These are phyloP conservation scores for Drosophila baimaii DNA, from an alignment of 1,140 invertebrate genomes.

Conservation along the genomic window DNA sequence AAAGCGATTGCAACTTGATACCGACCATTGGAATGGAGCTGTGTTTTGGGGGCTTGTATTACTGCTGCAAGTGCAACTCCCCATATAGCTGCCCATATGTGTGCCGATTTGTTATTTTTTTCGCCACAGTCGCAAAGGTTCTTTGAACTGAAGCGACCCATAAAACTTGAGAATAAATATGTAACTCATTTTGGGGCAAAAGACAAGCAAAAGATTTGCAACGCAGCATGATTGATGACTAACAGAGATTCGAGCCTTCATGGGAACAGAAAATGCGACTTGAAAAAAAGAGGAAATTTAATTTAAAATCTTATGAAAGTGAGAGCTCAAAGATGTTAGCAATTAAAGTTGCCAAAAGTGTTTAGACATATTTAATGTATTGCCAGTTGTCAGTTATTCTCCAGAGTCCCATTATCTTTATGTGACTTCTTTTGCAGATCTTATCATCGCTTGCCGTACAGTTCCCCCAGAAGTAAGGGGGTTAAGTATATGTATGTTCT, in stretches of 20 bases:
- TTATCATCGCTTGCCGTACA: slow-evolving; percentile 24
- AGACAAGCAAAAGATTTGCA: background rate
- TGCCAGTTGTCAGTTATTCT: background rate
- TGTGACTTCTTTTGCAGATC: slow-evolving; percentile 26
- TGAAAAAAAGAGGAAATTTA: background rate
- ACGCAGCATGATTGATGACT: background rate
- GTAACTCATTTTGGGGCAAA: slow-evolving; percentile 1
- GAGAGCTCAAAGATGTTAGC: background rate
- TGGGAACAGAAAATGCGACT: background rate
- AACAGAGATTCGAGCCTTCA: slow-evolving; percentile 10
- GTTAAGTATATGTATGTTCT: background rate
- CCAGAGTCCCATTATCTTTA: slow-evolving; percentile 22
- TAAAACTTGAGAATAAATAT: slow-evolving; percentile 18
- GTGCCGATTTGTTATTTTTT: slow-evolving; percentile 9
- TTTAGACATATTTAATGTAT: background rate
- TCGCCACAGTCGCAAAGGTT: slow-evolving; percentile 20
- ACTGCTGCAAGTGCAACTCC: slow-evolving; percentile 20
- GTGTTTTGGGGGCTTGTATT: slow-evolving; percentile 25
- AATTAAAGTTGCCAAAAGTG: background rate
- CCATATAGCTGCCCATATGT: background rate
- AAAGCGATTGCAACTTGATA: slow-evolving; percentile 37
- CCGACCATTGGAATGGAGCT: slow-evolving; percentile 15
- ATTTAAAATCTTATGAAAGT: slow-evolving; percentile 1
- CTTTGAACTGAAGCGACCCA: slow-evolving; percentile 34
- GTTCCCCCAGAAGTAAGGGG: background rate